phyloP scores from a whole-genome alignment of 1,140 invertebrate species.

The Ruditapes philippinarum region DNA sequence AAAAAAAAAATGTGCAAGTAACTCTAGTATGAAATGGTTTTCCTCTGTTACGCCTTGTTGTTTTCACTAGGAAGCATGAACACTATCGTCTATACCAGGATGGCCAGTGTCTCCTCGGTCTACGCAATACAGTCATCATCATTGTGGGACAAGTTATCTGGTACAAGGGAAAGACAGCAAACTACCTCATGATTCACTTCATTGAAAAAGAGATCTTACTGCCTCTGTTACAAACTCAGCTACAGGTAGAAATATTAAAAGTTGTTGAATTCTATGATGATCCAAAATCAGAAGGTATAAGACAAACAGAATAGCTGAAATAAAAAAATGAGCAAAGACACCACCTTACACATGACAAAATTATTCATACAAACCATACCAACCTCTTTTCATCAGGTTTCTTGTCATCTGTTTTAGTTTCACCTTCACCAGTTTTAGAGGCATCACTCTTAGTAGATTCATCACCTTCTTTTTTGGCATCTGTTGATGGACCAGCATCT shows the following conservation, averaged over 20 bases:
- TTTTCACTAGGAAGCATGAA: neutral
- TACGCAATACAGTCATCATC: no score
- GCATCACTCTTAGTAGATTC: constrained; percentile 10
- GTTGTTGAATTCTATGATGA: neutral
- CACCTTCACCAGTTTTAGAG: constrained; percentile 47
- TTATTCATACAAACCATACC: constrained; percentile 67
- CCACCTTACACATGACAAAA: constrained; percentile 38
- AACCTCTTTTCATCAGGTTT: constrained; percentile 68
- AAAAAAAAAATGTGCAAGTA: no score
- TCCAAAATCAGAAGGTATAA: neutral
- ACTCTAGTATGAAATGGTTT: no score
- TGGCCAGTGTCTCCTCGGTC: neutral
- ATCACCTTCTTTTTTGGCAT: constrained; percentile 10
- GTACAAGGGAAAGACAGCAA: constrained; percentile 7
- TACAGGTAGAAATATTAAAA: neutral
- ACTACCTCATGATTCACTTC: constrained; percentile 44
- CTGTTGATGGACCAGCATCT: neutral
- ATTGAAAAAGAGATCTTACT: constrained; percentile 46
- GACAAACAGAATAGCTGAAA: constrained; percentile 12
- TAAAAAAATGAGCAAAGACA: neutral
- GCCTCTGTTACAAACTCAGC: neutral
- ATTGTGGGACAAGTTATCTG: constrained; percentile 1
- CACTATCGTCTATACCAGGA: neutral
- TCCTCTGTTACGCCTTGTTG: neutral
- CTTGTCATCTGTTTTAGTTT: constrained; percentile 62